A percentile compares a stretch with the other conserved stretches of the same genome.
phyloP scores from a whole-genome alignment of 2,113 vertebrate genomes.

The Ailuropoda melanoleuca region DNA sequence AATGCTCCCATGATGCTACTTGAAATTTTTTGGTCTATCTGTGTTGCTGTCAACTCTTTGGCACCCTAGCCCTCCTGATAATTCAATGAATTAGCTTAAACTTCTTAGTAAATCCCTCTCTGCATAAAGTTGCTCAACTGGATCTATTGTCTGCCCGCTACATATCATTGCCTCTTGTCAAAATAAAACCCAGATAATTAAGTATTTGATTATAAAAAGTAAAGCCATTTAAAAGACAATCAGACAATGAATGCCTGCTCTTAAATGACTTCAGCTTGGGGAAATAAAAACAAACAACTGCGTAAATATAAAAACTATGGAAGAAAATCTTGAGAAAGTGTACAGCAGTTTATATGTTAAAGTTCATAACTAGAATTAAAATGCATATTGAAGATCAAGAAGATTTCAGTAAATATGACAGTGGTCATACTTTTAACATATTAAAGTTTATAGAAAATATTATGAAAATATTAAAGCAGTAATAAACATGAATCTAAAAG shows the following conservation, averaged over 20 bases:
- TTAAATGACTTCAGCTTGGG: neutral
- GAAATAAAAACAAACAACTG: neutral
- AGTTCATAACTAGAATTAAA: conserved; percentile 23
- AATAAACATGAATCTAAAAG: neutral
- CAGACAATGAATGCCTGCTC: neutral
- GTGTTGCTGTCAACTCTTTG: neutral
- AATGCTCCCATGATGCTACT: fast-evolving
- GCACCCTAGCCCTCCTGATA: neutral
- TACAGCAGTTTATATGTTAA: neutral
- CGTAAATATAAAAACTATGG: neutral
- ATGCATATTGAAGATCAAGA: neutral
- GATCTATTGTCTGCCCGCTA: neutral
- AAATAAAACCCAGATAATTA: neutral
- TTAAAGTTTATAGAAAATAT: neutral
- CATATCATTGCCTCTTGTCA: neutral
- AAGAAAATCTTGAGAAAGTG: neutral
- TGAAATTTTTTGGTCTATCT: neutral
- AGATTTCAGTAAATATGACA: neutral
- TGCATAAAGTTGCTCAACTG: neutral
- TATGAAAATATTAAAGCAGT: conserved; percentile 19
- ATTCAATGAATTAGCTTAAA: neutral
- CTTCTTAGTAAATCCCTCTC: neutral
- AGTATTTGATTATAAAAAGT: neutral
- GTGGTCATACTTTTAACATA: neutral
- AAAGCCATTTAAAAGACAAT: neutral